Percentiles rank a stretch among this genome's conserved stretches.
Conservation (phyloP, 2,113 vertebrate species). For the Gyps fulvus region DNA sequence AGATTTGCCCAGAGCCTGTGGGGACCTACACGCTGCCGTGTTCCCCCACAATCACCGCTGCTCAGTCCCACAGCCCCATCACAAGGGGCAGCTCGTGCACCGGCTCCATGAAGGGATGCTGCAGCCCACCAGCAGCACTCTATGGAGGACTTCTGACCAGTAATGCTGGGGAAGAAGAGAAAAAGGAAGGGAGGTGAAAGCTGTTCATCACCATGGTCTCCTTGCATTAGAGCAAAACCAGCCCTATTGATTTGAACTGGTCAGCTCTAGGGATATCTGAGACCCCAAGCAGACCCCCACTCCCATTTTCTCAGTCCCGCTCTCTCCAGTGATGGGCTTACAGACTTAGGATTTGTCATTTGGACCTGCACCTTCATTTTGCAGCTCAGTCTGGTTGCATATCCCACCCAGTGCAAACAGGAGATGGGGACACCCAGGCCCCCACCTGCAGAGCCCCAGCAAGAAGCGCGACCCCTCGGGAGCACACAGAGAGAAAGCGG, state of each 20-base stretch:
- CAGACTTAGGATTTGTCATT: accelerated
- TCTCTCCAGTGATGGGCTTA: background rate
- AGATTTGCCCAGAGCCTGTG: background rate
- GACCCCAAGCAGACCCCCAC: background rate
- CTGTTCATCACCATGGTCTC: background rate
- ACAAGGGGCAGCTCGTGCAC: accelerated
- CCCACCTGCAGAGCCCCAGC: background rate
- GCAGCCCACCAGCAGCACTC: accelerated
- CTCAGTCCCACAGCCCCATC: background rate
- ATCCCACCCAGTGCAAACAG: background rate
- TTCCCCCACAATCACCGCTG: background rate
- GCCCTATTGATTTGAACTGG: background rate
- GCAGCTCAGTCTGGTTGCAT: background rate
- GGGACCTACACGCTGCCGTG: accelerated
- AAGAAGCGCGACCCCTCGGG: background rate
- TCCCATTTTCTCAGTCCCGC: background rate
- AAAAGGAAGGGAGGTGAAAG: background rate
- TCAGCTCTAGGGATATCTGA: background rate
- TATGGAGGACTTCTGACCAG: background rate
- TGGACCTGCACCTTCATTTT: background rate
- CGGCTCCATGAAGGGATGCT: accelerated
- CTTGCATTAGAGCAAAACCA: background rate
- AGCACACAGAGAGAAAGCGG: background rate
- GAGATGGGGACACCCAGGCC: background rate
- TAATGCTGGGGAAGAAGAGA: background rate